Evolutionary conservation across 2,113 vertebrate species (phyloP).

Genomic region (Notothenia rossii): DNA sequence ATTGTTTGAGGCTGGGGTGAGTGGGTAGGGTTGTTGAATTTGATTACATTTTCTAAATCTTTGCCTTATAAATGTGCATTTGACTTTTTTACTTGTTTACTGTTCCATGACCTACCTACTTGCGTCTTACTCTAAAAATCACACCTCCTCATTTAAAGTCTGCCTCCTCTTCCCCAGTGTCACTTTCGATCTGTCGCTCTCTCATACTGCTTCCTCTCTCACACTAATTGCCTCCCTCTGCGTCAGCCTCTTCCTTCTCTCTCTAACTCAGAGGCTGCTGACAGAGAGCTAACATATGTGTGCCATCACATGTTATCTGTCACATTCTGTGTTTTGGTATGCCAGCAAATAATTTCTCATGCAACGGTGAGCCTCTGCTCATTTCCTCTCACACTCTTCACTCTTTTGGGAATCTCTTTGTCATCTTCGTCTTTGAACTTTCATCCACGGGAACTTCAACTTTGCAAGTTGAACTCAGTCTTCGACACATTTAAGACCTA

Average conservation of each 20-base stretch:
- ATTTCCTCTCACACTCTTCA: constrained; percentile 20
- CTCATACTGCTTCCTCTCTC: constrained; percentile 29
- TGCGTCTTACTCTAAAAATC: constrained; percentile 21
- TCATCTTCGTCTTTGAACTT: not conserved
- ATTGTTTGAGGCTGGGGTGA: not conserved
- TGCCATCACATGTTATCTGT: constrained; percentile 38
- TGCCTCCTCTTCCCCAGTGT: constrained; percentile 36
- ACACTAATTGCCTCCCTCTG: constrained; percentile 58
- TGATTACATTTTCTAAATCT: not conserved
- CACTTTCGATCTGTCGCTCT: constrained; percentile 47
- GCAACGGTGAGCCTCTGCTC: not conserved
- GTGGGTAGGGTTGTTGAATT: not conserved
- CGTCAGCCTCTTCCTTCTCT: constrained; percentile 26
- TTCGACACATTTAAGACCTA: not conserved
- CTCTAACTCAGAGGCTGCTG: constrained; percentile 20
- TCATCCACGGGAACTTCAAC: not conserved
- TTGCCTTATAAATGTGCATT: not conserved
- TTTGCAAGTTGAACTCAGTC: not conserved
- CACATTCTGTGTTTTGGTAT: constrained; percentile 1
- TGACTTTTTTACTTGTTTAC: not conserved
- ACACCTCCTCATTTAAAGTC: constrained; percentile 7
- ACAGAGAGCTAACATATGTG: constrained; percentile 30
- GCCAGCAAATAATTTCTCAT: not conserved
- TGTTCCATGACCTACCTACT: constrained; percentile 14
- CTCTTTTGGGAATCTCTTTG: constrained; percentile 12